Evolutionary conservation across 1,140 invertebrate species (phyloP).

Genomic region (Agraylea sexmaculata): DNA sequence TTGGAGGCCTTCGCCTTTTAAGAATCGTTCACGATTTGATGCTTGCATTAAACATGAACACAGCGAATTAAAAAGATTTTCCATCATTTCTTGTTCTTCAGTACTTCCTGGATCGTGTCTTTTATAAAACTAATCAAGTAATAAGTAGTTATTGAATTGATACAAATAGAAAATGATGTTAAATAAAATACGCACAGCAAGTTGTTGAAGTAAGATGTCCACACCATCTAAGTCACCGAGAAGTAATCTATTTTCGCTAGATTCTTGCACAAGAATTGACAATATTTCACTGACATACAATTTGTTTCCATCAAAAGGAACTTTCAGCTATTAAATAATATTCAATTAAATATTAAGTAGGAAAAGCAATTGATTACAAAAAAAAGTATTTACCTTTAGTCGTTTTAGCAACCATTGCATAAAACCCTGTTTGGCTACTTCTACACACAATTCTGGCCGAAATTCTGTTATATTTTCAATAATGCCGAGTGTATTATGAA

Average conservation of each 20-base stretch:
- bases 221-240: constrained; percentile 91
- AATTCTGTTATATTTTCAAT: constrained; percentile 92
- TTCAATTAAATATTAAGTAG: neutral
- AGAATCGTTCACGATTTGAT: constrained; percentile 81
- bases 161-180: too few relatives aligned
- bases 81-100: constrained; percentile 98
- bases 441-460: constrained; percentile 65
- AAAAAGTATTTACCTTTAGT: constrained; percentile 54
- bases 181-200: constrained; percentile 73
- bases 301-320: constrained; percentile 93
- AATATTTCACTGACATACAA: constrained; percentile 93
- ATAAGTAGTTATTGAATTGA: too few relatives aligned
- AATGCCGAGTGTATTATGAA: constrained; percentile 87
- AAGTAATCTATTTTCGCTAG: constrained; percentile 67
- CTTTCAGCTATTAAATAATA: constrained; percentile 39
- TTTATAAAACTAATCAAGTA: constrained; percentile 69
- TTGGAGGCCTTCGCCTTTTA: constrained; percentile 90
- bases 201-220: constrained; percentile 88
- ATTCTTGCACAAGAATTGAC: constrained; percentile 88
- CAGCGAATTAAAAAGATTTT: constrained; percentile 93
- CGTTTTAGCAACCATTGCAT: constrained; percentile 87
- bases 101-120: constrained; percentile 78
- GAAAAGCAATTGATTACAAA: constrained; percentile 9
- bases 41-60: constrained; percentile 86
- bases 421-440: constrained; percentile 81